Percentiles rank a stretch among this genome's conserved stretches.
phyloP scores from a whole-genome alignment of 1,140 invertebrate species.

The Augochlora pura region DNA sequence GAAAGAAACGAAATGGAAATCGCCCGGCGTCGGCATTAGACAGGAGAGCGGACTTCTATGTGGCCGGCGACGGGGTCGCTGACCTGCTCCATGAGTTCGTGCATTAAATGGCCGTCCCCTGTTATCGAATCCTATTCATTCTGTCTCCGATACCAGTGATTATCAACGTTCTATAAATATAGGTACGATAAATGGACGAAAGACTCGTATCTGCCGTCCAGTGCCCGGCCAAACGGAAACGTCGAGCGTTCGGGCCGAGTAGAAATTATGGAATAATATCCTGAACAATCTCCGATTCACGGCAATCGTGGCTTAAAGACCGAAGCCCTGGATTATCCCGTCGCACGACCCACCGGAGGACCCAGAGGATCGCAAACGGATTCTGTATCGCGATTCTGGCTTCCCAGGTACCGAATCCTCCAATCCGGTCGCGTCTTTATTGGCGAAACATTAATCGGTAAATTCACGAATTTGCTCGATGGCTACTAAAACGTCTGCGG shows the following conservation, averaged over 20 bases:
- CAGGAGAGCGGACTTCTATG: conserved; percentile 37
- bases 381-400: too few relatives aligned
- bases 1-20: conserved; percentile 21
- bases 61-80: conserved; percentile 45
- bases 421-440: too few relatives aligned
- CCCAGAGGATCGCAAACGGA: too few relatives aligned
- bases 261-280: too few relatives aligned
- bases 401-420: too few relatives aligned
- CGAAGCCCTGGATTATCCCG: too few relatives aligned
- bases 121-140: conserved; percentile 13
- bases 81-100: conserved; percentile 48
- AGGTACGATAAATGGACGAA: background rate
- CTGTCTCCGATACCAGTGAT: conserved; percentile 19
- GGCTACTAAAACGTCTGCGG: too few relatives aligned
- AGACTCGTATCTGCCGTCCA: background rate
- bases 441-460: too few relatives aligned
- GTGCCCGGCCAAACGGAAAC: background rate
- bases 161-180: conserved; percentile 27
- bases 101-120: conserved; percentile 37
- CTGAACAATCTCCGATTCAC: too few relatives aligned
- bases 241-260: background rate
- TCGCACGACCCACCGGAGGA: too few relatives aligned
- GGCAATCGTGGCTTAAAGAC: too few relatives aligned
- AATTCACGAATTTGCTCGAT: too few relatives aligned
- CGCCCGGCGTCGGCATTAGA: conserved; percentile 51